Conservation (phyloP, 2,797 vertebrate species). For the Hoplostethus mediterraneus region DNA sequence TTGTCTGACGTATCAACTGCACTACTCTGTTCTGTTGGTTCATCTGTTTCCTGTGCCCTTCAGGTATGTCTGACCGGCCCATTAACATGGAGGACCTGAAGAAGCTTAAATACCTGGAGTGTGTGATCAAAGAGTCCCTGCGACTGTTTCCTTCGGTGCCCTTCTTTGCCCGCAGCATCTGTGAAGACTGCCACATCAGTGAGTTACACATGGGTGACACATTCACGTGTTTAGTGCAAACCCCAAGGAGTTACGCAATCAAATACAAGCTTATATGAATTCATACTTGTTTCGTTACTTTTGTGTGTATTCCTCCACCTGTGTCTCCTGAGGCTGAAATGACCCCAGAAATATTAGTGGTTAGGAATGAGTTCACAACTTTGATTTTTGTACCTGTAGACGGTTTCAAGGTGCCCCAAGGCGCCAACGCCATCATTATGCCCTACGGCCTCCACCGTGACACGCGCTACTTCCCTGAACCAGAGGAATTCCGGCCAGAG, state of each 20-base stretch:
- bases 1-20: background rate
- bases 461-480: slow-evolving; percentile 88
- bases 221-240: slow-evolving; percentile 29
- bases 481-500: slow-evolving; percentile 92
- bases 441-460: slow-evolving; percentile 92
- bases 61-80: slow-evolving; percentile 86
- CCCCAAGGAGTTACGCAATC: background rate
- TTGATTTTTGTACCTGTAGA: slow-evolving; percentile 69
- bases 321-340: no score
- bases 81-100: slow-evolving; percentile 89
- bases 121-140: slow-evolving; percentile 93
- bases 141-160: slow-evolving; percentile 94
- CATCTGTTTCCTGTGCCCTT: slow-evolving; percentile 33
- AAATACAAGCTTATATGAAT: background rate
- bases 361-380: background rate
- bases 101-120: slow-evolving; percentile 92
- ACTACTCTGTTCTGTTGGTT: background rate
- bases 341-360: background rate
- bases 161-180: slow-evolving; percentile 87
- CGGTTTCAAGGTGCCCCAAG: slow-evolving; percentile 88
- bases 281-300: background rate
- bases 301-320: background rate
- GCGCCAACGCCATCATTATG: slow-evolving; percentile 82
- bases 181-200: slow-evolving; percentile 90
- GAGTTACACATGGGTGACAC: slow-evolving; percentile 65